phyloP scores from a whole-genome alignment of 2,113 vertebrate species.

The Todiramphus saurophagus region DNA sequence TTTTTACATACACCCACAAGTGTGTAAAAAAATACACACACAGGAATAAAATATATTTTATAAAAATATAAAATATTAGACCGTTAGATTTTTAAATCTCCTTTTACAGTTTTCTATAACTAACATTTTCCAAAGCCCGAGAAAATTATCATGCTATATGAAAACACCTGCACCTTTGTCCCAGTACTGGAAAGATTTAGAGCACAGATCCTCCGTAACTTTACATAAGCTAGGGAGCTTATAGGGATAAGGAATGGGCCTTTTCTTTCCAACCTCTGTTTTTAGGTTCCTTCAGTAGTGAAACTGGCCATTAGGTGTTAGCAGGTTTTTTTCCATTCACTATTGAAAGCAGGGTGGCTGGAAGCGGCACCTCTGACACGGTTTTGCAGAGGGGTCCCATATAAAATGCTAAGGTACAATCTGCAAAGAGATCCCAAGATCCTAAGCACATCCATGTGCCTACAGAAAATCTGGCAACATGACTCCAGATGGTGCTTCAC shows the following conservation, averaged over 20 bases:
- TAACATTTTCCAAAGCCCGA: background rate
- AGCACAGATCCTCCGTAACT: background rate
- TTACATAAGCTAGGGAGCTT: background rate
- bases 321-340: background rate
- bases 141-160: background rate
- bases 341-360: background rate
- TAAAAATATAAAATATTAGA: background rate
- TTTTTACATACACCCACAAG: background rate
- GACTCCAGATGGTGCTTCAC: background rate
- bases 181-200: background rate
- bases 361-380: background rate
- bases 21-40: background rate
- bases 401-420: background rate
- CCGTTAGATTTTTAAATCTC: background rate
- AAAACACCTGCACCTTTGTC: background rate
- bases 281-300: background rate
- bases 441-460: background rate
- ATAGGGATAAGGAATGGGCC: background rate
- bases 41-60: too few relatives aligned
- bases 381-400: background rate
- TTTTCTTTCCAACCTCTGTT: background rate
- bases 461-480: background rate
- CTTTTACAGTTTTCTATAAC: background rate
- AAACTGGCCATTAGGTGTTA: background rate
- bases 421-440: background rate